Evolutionary conservation across 2,888 invertebrate genomes (phyloP).

Genomic region (Encarsia formosa): DNA sequence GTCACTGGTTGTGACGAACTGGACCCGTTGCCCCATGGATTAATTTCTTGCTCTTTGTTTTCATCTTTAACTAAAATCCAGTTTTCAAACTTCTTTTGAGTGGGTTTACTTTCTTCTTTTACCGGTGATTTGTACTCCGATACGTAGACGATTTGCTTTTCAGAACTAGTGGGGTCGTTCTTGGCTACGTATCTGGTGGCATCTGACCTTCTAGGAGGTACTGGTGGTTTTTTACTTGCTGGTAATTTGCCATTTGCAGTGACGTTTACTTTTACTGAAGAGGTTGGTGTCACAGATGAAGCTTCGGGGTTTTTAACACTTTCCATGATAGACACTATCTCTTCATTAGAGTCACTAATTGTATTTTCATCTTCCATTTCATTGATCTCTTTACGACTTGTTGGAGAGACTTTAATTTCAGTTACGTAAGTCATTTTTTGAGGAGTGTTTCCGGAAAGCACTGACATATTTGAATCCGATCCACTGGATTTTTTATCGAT

Average conservation of each 20-base stretch:
- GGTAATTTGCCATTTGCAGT: constrained; percentile 44
- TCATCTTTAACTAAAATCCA: constrained; percentile 47
- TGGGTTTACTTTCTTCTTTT: constrained; percentile 24
- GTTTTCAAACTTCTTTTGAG: constrained; percentile 42
- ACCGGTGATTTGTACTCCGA: constrained; percentile 43
- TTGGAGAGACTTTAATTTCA: constrained; percentile 66
- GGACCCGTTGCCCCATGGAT: constrained; percentile 40
- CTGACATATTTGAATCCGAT: constrained; percentile 40
- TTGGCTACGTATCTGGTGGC: constrained; percentile 40
- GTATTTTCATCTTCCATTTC: constrained; percentile 22
- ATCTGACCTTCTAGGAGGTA: constrained; percentile 53
- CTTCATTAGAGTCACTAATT: constrained; percentile 28
- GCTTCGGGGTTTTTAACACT: constrained; percentile 26
- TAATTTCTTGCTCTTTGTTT: constrained; percentile 33
- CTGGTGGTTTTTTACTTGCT: constrained; percentile 51
- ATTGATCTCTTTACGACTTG: constrained; percentile 41
- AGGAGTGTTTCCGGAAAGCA: constrained; percentile 34
- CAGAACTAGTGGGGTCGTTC: constrained; percentile 28
- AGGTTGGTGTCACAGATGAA: constrained; percentile 10
- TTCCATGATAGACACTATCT: constrained; percentile 31
- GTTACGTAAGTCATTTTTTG: constrained; percentile 62
- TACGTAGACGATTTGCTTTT: constrained; percentile 46
- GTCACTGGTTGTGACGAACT: constrained; percentile 32
- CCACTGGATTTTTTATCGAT: constrained; percentile 47
- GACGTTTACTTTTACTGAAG: constrained; percentile 33